phyloP scores from a whole-genome alignment of 2,113 vertebrate genomes.

The Corynorhinus townsendii region DNA sequence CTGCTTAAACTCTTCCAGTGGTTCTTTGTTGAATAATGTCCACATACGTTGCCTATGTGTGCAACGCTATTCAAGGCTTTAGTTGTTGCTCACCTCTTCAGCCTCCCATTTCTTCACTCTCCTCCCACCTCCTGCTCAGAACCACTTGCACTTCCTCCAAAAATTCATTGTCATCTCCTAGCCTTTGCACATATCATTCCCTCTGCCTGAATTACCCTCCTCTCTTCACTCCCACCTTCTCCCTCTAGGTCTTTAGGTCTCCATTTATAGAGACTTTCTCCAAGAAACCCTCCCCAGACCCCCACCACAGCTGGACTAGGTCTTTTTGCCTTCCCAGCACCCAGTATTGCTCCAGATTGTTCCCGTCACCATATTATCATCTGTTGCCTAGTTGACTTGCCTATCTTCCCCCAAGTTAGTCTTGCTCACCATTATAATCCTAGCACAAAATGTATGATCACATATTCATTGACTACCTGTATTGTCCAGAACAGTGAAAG shows the following conservation, averaged over 20 bases:
- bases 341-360: background rate
- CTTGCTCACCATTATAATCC: background rate
- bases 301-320: background rate
- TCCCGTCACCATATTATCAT: background rate
- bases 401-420: background rate
- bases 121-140: background rate
- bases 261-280: background rate
- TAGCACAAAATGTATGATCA: background rate
- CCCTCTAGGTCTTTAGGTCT: background rate
- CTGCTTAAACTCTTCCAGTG: background rate
- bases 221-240: background rate
- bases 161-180: background rate
- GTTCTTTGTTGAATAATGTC: background rate
- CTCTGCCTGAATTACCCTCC: background rate
- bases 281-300: background rate
- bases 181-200: background rate
- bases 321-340: background rate
- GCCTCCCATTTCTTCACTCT: background rate
- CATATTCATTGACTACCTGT: background rate
- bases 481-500: background rate
- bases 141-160: background rate
- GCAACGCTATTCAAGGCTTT: background rate
- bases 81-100: background rate
- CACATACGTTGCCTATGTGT: fast-evolving
- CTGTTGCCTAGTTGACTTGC: background rate